Base-by-base conservation (phyloP, 2,113 vertebrate genomes). In the Mesitornis unicolor region DNA sequence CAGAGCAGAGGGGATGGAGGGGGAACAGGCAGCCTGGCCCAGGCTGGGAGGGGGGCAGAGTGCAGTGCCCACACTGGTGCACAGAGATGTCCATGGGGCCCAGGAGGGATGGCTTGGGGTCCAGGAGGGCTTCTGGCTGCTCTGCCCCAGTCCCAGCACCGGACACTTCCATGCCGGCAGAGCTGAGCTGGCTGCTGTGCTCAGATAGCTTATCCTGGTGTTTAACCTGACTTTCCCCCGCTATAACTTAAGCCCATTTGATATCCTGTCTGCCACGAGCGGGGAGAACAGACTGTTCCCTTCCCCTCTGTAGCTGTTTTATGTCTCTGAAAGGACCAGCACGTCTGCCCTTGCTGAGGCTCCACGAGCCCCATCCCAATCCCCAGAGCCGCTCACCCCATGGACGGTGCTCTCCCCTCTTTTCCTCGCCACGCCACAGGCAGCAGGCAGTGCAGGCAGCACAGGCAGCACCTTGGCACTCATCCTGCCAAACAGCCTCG, bases 251-350 rank as follows among this genome's bases (percentile, higher is more conserved):
- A 95, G 80, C 91, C 91, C 83, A 71, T 93, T 93, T 89, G 89
- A 87, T 92, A 91, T 93, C 75, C 89, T 89, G 73, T 47, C 95
- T 91, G 80, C 86, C 91, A 90, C 18, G 3, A 84, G 73, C 13
- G 0, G 42, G 65, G 45, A 96, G 95, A 96, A 96, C 94, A 96
- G 76, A 43, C 73, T 95, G 95, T 95, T 97, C 96, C 61, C 40
- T 96, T 97, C 86, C 65, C 48, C 56, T 88, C 77, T 21, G 47
- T 63, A 90, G 47, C 60, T 95, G 89, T 77, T 95, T 95, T 78
- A 90, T 24, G 10, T 92, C 93, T 92, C 63, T 81, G 86, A 89
- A 86, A 96, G 60, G 76, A 84, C 86, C 94, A 56, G 64, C 51
- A 81, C 4, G 0, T 38, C 86, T 63, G 80, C 60, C 84, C 47